Conservation (phyloP, 2,888 invertebrate genomes). For the Acronicta psi region DNA sequence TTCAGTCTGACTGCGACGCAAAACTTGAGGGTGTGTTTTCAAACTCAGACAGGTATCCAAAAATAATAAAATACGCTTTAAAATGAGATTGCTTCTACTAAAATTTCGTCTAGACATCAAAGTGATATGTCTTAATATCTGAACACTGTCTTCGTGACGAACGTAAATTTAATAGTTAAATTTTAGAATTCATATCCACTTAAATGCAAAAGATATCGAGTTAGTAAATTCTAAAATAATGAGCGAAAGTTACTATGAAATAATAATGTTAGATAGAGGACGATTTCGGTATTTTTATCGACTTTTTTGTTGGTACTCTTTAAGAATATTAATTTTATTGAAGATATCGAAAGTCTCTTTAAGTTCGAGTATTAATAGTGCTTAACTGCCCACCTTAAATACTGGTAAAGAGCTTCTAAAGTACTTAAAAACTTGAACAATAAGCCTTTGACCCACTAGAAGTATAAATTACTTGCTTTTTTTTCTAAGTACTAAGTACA, state of each 20-base stretch:
- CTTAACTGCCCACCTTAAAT: constrained; percentile 9
- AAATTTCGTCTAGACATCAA: constrained; percentile 30
- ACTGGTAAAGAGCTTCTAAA: background rate
- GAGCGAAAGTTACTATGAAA: constrained; percentile 40
- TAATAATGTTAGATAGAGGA: constrained; percentile 45
- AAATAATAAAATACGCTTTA: constrained; percentile 15
- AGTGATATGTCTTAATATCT: constrained; percentile 35
- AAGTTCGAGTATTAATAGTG: constrained; percentile 2
- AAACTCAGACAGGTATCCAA: background rate
- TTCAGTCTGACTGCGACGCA: background rate
- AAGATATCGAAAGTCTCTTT: constrained; percentile 30
- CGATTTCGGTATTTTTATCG: constrained; percentile 47
- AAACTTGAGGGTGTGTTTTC: background rate
- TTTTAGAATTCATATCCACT: constrained; percentile 37
- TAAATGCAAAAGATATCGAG: constrained; percentile 46
- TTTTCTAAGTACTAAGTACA: too few species aligned
- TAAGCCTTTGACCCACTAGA: too few species aligned
- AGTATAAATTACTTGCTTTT: too few species aligned
- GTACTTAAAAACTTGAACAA: background rate
- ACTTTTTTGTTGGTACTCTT: constrained; percentile 42
- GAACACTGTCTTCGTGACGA: constrained; percentile 32
- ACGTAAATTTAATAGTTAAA: constrained; percentile 49
- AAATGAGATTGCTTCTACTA: constrained; percentile 1
- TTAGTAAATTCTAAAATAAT: constrained; percentile 43
- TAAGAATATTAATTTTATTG: constrained; percentile 42